Evolutionary conservation across 1,140 invertebrate genomes (phyloP), one percentile per base, ranked within the genome.

Genomic region (Microvelia longipes): DNA sequence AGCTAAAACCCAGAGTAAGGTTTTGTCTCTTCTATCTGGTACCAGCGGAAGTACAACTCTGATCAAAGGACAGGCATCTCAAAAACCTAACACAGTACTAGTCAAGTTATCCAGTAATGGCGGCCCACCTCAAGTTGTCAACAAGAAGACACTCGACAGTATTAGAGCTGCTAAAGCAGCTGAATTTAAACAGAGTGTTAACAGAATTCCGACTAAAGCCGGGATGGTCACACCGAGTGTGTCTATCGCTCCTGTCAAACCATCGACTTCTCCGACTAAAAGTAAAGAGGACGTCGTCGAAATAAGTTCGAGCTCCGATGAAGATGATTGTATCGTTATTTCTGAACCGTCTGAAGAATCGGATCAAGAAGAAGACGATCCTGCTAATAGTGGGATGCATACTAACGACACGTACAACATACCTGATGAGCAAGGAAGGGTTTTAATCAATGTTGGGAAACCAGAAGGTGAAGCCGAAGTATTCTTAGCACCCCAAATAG

Each of bases 381-480:
- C 85, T 25, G 81, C 83, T 11, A 87, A 87, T 74, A 86, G 84
- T 69, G 88, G 89, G 69, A 86, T 92, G 82, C 90, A 92, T 75
- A 90, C 90, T 0, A 94, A 94, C 76, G 94, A 98, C 81, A 81
- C 87, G n/a, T 91, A 93, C 75, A 98, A 98, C 81, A 80, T 90
- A 71, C 91, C 92, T 1, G 94, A 98, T 81, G 89, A 92, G 70
- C 86, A 94, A 77, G 96, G 96, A 1, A 82, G 92, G 63, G 93
- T 98, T 25, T 81, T 98, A 29, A 90, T 98, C 28, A 99, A 99
- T 80, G 88, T 98, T 62, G 95, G 93, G n/a, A 95, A 98, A 82
- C 90, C 93, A 0, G 86, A 90, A 63, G 87, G 88, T 68, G 97
- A 99, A 76, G 88, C 90, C 26, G 96, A 97, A 77, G 90, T 99